Evolutionary conservation across 2,113 vertebrate species (phyloP).

Genomic region (Fulica atra): DNA sequence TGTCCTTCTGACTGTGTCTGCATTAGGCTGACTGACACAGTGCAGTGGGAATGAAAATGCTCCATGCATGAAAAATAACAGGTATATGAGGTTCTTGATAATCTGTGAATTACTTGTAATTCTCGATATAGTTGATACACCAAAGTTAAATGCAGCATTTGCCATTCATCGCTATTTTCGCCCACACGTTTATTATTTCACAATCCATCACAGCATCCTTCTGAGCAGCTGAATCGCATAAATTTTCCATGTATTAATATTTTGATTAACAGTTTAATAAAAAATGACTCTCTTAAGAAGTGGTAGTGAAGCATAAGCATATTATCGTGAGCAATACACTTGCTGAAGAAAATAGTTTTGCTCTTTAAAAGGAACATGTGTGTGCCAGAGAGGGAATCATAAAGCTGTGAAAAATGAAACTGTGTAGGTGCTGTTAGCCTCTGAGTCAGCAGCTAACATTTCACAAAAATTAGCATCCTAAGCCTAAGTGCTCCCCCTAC

Average conservation of each 20-base stretch:
- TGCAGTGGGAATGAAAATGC: background rate
- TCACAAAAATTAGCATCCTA: slow-evolving; percentile 46
- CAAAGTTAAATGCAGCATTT: slow-evolving; percentile 11
- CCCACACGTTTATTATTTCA: slow-evolving; percentile 9
- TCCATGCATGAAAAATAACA: background rate
- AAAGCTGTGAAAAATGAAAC: slow-evolving; percentile 37
- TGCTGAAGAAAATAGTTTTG: background rate
- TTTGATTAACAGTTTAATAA: slow-evolving; percentile 46
- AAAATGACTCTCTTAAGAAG: slow-evolving; percentile 25
- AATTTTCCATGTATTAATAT: slow-evolving; percentile 39
- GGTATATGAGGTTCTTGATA: background rate
- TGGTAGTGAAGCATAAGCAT: background rate
- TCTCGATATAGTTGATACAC: background rate
- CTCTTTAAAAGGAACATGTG: background rate
- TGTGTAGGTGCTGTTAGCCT: slow-evolving; percentile 16
- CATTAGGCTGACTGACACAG: background rate
- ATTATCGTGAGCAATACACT: background rate
- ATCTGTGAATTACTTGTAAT: background rate
- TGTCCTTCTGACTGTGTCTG: background rate
- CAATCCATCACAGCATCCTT: background rate
- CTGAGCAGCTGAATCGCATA: background rate
- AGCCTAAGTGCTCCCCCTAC: slow-evolving; percentile 31
- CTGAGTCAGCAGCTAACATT: slow-evolving; percentile 64
- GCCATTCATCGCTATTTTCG: background rate
- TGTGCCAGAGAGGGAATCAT: background rate